Evolutionary conservation across 2,888 invertebrate genomes (phyloP), one percentile per base, ranked within the genome.

Genomic region (Perizoma flavofasciatum): DNA sequence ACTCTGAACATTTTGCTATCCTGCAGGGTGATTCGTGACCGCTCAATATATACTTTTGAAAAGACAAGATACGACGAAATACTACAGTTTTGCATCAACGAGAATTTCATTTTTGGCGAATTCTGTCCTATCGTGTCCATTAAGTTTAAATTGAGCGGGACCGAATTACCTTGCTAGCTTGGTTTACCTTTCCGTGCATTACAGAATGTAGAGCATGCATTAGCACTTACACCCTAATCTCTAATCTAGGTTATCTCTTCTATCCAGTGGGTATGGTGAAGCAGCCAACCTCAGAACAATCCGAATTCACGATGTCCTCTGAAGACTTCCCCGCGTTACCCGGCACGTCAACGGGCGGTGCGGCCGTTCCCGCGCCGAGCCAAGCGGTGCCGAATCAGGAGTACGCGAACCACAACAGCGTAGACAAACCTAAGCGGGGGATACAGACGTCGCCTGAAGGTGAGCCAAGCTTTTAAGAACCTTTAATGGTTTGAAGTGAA

Each of bases 301-400:
- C 96, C 70, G 98, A 98, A 92, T 98, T 98, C 92, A 97, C 98
- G 81, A 99, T 99, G 96, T 98, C 98, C 79, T 98, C 97, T 77
- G 99, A 99, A 93, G 99, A 99, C 93, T 99, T 99, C 92, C 99
- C 99, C 75, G 99, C 99, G 85, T 93, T 99, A 83, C 99, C 99
- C 70, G 99, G 99, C 77, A 97, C 97, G 71, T 96, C 96, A 75
- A 93, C 95, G 73, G 95, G 95, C 56, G 88, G 82, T 64, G 83
- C 81, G 57, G 69, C 77, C 39, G 72, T 74, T 22, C 75, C 68
- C 65, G 65, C 97, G 71, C 96, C 96, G 73, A 61, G 93, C 95
- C 55, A 55, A 72, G 95, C 95, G 52, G 51, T 54, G 57, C 67
- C 69, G 71, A 61, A 69, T 79, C 68, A 77, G 77, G 81, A 85